A percentile compares a stretch with the other conserved stretches of the same genome.
Conservation (phyloP, 2,113 vertebrate genomes). For the Ibidorhyncha struthersii region DNA sequence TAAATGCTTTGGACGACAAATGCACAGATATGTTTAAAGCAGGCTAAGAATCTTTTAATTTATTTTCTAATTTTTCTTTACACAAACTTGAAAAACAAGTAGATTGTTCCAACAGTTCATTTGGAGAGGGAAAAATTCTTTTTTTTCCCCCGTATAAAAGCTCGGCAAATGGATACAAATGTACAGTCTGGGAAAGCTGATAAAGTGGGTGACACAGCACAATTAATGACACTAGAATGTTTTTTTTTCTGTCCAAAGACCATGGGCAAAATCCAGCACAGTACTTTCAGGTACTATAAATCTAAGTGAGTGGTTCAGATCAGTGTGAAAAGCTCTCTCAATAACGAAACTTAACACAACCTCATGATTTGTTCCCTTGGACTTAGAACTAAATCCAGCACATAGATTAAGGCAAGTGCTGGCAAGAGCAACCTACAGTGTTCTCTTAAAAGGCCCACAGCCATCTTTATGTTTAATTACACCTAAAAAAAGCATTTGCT, state of each 20-base stretch:
- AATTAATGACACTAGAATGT: slow-evolving; percentile 12
- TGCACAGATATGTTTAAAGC: background rate
- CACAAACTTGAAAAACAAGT: background rate
- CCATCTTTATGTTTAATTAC: slow-evolving; percentile 17
- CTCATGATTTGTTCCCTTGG: background rate
- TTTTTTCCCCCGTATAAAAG: background rate
- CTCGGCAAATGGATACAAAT: slow-evolving; percentile 35
- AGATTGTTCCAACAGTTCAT: background rate
- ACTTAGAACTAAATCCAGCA: background rate
- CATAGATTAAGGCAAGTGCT: background rate
- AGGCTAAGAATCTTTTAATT: background rate
- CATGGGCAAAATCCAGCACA: slow-evolving; percentile 8
- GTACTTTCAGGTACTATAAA: background rate
- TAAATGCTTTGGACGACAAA: background rate
- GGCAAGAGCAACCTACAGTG: background rate
- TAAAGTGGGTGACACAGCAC: slow-evolving; percentile 3
- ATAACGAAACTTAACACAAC: slow-evolving; percentile 16
- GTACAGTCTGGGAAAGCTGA: background rate
- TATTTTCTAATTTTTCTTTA: background rate
- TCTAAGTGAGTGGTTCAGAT: slow-evolving; percentile 12
- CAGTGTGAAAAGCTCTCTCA: slow-evolving; percentile 17
- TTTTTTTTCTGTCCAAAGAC: background rate
- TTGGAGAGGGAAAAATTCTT: background rate
- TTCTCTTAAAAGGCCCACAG: slow-evolving; percentile 10
- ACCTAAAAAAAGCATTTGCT: background rate